Conservation (phyloP, 2,888 invertebrate genomes). For the Drosophila dives region DNA sequence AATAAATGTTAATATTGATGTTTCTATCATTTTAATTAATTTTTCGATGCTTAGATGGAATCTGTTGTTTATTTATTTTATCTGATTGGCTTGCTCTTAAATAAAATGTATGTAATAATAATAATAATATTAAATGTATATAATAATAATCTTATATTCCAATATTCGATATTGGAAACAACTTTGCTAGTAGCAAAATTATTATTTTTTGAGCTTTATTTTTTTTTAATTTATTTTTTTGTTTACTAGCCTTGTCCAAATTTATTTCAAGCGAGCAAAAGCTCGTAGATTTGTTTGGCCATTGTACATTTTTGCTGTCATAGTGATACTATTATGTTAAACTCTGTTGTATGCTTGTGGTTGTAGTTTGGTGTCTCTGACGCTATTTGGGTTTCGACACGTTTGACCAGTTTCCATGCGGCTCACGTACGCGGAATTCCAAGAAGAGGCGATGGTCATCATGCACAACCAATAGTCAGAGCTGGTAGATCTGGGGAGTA, state of each 20-base stretch:
- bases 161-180: neutral
- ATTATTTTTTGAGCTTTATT: neutral
- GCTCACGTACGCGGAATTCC: slow-evolving; percentile 69
- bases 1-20: neutral
- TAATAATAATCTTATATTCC: neutral
- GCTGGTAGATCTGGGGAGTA: too few species aligned
- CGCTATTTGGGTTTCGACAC: slow-evolving; percentile 52
- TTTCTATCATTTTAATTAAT: neutral
- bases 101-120: neutral
- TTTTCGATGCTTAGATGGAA: neutral
- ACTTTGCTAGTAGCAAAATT: neutral
- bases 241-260: neutral
- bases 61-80: neutral
- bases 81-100: neutral
- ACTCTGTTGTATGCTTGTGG: neutral
- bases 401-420: slow-evolving; percentile 71
- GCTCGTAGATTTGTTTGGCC: neutral
- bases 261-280: neutral
- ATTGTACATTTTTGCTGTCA: neutral
- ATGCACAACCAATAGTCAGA: neutral
- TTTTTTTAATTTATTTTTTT: neutral
- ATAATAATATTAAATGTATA: neutral
- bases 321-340: neutral
- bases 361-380: slow-evolving; percentile 9
- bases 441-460: slow-evolving; percentile 12